A percentile compares a stretch with the other conserved stretches of the same genome.
Evolutionary conservation across 2,113 vertebrate genomes (phyloP).

Genomic region (Cairina moschata): DNA sequence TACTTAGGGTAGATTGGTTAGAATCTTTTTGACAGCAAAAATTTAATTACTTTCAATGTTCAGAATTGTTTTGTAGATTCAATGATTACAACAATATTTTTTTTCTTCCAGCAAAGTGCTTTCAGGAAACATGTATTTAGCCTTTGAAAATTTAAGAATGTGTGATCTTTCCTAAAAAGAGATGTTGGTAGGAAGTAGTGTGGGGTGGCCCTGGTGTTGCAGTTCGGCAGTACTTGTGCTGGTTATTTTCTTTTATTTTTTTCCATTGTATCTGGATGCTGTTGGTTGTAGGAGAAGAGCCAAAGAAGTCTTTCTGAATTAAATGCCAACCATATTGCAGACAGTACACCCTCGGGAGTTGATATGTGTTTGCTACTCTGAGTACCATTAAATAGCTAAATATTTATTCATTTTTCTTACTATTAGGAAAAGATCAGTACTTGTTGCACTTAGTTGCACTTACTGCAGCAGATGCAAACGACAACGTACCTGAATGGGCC

Average conservation of each 20-base stretch:
- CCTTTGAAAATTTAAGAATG: background rate
- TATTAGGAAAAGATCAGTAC: constrained; percentile 85
- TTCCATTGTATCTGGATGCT: background rate
- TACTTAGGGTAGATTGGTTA: background rate
- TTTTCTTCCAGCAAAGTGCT: background rate
- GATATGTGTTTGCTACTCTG: background rate
- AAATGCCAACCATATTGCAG: background rate
- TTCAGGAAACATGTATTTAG: background rate
- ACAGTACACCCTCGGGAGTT: background rate
- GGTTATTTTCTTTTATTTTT: background rate
- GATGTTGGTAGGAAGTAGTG: background rate
- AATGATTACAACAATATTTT: background rate
- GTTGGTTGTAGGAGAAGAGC: background rate
- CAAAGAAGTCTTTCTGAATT: background rate
- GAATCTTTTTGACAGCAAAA: background rate
- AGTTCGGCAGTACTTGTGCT: background rate
- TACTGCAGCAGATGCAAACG: constrained; percentile 86
- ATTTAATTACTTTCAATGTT: background rate
- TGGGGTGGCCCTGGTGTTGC: rapidly evolving
- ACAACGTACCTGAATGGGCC: constrained; percentile 85
- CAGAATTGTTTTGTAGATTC: background rate
- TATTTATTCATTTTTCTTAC: background rate
- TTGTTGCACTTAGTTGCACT: constrained; percentile 77
- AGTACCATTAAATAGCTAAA: background rate
- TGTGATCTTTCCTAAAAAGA: background rate